Evolutionary conservation across 2,888 invertebrate species (phyloP).

Genomic region (Pollenia amentaria): DNA sequence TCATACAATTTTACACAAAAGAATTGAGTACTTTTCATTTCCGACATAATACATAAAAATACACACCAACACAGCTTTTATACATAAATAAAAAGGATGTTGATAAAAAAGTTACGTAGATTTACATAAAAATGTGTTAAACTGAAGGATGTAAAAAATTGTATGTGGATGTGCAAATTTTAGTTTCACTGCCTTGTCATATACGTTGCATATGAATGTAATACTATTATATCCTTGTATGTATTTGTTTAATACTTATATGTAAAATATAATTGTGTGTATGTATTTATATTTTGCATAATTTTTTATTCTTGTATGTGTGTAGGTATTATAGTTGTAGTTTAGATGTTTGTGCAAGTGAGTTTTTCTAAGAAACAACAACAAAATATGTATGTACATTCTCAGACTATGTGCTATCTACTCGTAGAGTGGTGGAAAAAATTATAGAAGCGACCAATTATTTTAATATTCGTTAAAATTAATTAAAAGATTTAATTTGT

Average conservation of each 20-base stretch:
- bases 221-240: slow-evolving; percentile 9
- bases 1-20: slow-evolving; percentile 42
- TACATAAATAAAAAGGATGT: neutral
- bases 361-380: slow-evolving; percentile 27
- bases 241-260: neutral
- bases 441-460: too few relatives aligned
- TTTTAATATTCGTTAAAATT: too few relatives aligned
- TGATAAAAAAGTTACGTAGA: slow-evolving; percentile 19
- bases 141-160: slow-evolving; percentile 21
- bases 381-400: neutral
- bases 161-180: neutral
- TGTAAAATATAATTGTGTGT: neutral
- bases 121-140: slow-evolving; percentile 45
- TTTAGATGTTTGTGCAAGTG: slow-evolving; percentile 4
- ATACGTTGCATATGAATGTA: slow-evolving; percentile 4
- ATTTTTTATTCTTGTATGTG: neutral
- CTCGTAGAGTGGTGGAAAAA: too few relatives aligned
- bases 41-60: slow-evolving; percentile 24
- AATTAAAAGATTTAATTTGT: too few relatives aligned
- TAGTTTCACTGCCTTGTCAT: slow-evolving; percentile 27
- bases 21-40: slow-evolving; percentile 49
- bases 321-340: neutral
- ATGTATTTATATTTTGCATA: slow-evolving; percentile 27
- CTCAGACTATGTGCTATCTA: too few relatives aligned
- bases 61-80: neutral